phyloP scores from a whole-genome alignment of 2,888 invertebrate species.

The Litoditis marina region DNA sequence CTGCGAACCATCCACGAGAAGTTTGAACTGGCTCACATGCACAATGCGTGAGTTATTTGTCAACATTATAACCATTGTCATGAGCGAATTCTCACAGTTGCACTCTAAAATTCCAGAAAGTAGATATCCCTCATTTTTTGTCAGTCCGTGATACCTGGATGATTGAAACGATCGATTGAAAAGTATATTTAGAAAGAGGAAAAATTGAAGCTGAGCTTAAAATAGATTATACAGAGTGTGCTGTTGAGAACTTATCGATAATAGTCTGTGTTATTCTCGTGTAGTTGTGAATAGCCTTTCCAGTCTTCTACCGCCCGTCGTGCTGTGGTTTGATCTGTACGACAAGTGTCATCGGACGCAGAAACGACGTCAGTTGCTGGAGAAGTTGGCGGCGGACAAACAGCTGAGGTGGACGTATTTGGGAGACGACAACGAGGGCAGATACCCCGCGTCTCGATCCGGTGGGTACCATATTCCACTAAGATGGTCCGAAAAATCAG shows the following conservation, averaged over 20 bases:
- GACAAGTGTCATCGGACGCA: constrained; percentile 30
- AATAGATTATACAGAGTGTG: too few relatives aligned
- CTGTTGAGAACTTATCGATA: too few relatives aligned
- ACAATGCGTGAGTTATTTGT: constrained; percentile 11
- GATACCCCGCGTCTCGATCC: constrained; percentile 9
- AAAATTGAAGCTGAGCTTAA: too few relatives aligned
- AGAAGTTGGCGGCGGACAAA: constrained; percentile 5
- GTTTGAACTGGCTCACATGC: constrained; percentile 12
- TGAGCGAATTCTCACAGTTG: too few relatives aligned
- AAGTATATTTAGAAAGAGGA: too few relatives aligned
- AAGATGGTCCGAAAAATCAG: not conserved
- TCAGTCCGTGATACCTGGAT: too few relatives aligned
- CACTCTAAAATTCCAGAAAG: too few relatives aligned
- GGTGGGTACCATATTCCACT: constrained; percentile 5
- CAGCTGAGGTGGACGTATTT: constrained; percentile 8
- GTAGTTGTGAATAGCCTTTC: too few relatives aligned
- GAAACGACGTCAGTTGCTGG: constrained; percentile 5
- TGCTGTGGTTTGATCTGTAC: constrained; percentile 49
- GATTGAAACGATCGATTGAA: too few relatives aligned
- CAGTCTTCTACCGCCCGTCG: constrained; percentile 33
- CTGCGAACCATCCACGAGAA: constrained; percentile 9
- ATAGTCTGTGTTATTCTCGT: too few relatives aligned
- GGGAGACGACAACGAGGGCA: constrained; percentile 14
- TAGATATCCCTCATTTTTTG: too few relatives aligned
- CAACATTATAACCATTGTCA: too few relatives aligned